phyloP scores from a whole-genome alignment of 2,113 vertebrate genomes.

The Vidua macroura region DNA sequence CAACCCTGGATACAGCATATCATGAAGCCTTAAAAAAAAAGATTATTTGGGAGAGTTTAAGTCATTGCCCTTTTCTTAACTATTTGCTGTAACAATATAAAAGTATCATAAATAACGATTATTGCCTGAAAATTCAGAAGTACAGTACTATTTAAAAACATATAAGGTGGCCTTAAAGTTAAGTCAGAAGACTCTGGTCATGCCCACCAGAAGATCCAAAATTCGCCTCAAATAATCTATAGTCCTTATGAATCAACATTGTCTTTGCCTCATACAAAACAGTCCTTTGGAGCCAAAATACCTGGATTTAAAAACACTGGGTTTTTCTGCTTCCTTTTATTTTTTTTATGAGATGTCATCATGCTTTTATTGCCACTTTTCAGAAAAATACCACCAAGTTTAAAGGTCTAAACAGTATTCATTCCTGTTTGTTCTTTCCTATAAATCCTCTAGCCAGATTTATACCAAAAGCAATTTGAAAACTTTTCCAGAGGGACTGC shows the following conservation, averaged over 20 bases:
- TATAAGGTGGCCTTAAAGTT: not conserved
- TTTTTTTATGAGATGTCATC: not conserved
- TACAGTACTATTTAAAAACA: not conserved
- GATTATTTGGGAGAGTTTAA: not conserved
- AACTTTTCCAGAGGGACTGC: not conserved
- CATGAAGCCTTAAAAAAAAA: not conserved
- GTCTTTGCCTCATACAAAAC: not conserved
- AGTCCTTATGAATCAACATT: not conserved
- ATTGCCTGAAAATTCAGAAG: not conserved
- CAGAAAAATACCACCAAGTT: not conserved
- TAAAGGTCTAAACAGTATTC: not conserved
- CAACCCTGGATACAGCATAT: not conserved
- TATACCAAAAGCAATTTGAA: not conserved
- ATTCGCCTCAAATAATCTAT: not conserved
- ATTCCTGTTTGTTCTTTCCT: not conserved
- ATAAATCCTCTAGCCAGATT: not conserved
- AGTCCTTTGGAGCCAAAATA: not conserved
- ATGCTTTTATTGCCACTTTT: not conserved
- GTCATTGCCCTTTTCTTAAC: not conserved
- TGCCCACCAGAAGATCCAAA: not conserved
- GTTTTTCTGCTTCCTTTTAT: not conserved
- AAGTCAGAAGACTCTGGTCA: not conserved
- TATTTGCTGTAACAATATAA: not conserved
- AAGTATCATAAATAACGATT: not conserved
- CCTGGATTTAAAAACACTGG: not conserved